Percentiles rank a stretch among this genome's conserved stretches.
phyloP scores from a whole-genome alignment of 2,888 invertebrate genomes.

The Leuctra nigra region DNA sequence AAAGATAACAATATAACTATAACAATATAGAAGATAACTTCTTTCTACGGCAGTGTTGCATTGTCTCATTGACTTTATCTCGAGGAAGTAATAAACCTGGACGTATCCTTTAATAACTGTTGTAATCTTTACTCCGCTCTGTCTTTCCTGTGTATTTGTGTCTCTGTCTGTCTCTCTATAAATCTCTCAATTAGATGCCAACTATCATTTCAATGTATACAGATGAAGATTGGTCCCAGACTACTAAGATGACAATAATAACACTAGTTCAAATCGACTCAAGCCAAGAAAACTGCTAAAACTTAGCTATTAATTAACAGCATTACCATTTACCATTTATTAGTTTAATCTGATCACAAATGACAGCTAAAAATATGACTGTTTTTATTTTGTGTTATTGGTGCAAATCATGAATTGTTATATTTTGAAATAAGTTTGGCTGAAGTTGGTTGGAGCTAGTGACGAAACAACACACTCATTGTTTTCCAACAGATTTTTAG shows the following conservation, averaged over 20 bases:
- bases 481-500: too few relatives aligned
- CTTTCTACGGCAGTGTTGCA: neutral
- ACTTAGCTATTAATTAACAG: neutral
- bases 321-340: neutral
- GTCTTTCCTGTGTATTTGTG: constrained; percentile 10
- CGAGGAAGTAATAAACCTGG: too few relatives aligned
- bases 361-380: too few relatives aligned
- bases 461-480: too few relatives aligned
- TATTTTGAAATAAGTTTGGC: too few relatives aligned
- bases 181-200: constrained; percentile 5
- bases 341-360: neutral
- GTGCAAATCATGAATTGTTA: too few relatives aligned
- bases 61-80: neutral
- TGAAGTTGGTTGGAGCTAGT: too few relatives aligned
- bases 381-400: too few relatives aligned
- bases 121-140: too few relatives aligned
- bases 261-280: neutral
- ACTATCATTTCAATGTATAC: neutral
- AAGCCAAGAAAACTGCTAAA: neutral
- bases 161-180: constrained; percentile 7
- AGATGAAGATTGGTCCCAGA: constrained; percentile 17
- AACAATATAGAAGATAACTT: too few relatives aligned
- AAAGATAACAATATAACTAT: too few relatives aligned
- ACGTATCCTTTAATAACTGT: neutral
- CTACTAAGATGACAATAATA: neutral